Base-by-base conservation (phyloP, 2,113 vertebrate species). In the Carettochelys insculpta region DNA sequence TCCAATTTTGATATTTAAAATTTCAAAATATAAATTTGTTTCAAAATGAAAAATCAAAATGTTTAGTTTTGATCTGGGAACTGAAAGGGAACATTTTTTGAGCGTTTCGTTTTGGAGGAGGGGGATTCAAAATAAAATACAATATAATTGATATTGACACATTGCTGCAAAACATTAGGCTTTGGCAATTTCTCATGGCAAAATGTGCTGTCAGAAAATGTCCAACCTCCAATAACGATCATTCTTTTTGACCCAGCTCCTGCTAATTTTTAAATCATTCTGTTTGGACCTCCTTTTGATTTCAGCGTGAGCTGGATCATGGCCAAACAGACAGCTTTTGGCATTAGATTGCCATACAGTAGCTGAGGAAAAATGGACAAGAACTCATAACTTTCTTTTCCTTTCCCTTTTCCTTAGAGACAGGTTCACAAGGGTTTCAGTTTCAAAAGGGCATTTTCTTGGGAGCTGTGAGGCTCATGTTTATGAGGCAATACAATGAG, bases 371-470 rank as follows among this genome's bases (percentile, higher is more conserved):
- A n/a, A 95, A 93, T 73, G 53, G 85, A 92, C 83, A 29, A 1
- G 10, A 38, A 19, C 65, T 85, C 77, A 85, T 0, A 4, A 5
- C 87, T 82, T 91, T 91, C 38, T 80, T 94, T 81, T 87, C 65
- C 43, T 90, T 84, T 90, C 73, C 47, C 19, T 31, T 25, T 96
- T 95, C 93, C 82, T 95, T 78, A 89, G 94, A 94, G 82, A 80
- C 82, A 85, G 45, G 3, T 93, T 92, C 68, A 88, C 48, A 13
- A 80, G 88, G 82, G 56, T 16, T 71, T 9, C 61, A 90, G 90
- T 95, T 96, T 93, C 88, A 90, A 96, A 95, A 92, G 58, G 52
- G 38, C 27, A 6, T 91, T 94, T 96, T 86, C 73, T 50, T 85
- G 83, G 52, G 73, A 27, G 38, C 0, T 0, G 11, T 80, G 68